phyloP scores from a whole-genome alignment of 1,140 invertebrate genomes.

The Diorhabda sublineata region DNA sequence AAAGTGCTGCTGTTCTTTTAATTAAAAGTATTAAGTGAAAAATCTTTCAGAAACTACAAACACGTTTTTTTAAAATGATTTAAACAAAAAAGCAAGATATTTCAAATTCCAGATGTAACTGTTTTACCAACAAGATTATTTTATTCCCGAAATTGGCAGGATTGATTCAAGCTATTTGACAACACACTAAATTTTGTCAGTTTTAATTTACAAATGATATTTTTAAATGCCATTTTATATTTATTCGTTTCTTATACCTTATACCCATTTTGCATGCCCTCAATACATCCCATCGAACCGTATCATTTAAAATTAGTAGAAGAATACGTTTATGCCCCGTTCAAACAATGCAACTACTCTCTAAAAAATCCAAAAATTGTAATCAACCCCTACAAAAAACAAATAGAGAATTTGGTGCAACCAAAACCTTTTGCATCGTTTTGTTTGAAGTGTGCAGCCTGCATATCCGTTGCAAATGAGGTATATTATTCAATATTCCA shows the following conservation, averaged over 20 bases:
- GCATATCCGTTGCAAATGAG: slow-evolving; percentile 32
- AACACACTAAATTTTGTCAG: neutral
- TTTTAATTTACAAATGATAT: neutral
- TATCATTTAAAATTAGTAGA: slow-evolving; percentile 7
- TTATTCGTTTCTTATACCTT: neutral
- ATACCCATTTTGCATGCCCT: neutral
- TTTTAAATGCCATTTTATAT: neutral
- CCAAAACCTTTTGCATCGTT: slow-evolving; percentile 32
- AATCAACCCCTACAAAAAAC: slow-evolving; percentile 34
- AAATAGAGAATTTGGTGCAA: slow-evolving; percentile 26
- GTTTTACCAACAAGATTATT: too few species aligned
- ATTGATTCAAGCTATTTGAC: neutral
- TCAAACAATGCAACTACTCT: slow-evolving; percentile 22
- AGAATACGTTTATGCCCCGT: neutral
- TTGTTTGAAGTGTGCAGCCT: slow-evolving; percentile 34
- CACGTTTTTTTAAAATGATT: too few species aligned
- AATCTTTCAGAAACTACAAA: too few species aligned
- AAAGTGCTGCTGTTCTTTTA: too few species aligned
- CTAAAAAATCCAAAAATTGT: slow-evolving; percentile 30
- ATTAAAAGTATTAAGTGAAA: too few species aligned
- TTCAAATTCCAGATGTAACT: too few species aligned
- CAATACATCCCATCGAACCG: slow-evolving; percentile 6
- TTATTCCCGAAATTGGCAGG: too few species aligned
- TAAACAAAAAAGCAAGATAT: too few species aligned
- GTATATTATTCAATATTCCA: slow-evolving; percentile 14